phyloP scores from a whole-genome alignment of 2,113 vertebrate genomes.

The Jaculus jaculus region DNA sequence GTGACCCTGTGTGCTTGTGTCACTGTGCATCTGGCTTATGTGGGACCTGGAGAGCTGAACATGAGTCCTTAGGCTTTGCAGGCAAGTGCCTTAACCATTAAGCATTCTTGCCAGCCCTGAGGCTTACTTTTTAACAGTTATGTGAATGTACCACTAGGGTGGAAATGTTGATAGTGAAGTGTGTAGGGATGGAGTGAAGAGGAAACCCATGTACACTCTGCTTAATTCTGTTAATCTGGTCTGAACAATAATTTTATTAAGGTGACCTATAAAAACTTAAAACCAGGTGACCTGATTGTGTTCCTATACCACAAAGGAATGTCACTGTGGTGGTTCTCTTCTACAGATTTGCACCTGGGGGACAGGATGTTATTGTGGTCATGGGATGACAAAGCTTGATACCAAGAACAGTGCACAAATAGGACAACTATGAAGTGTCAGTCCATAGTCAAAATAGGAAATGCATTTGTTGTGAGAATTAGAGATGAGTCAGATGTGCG shows the following conservation, averaged over 20 bases:
- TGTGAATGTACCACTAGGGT: background rate
- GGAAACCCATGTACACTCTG: background rate
- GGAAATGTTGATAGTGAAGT: background rate
- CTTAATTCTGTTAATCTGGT: background rate
- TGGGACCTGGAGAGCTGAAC: too few relatives aligned
- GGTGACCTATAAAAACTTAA: background rate
- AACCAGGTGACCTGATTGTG: too few relatives aligned
- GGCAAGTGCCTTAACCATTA: too few relatives aligned
- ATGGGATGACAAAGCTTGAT: too few relatives aligned
- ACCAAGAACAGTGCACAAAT: background rate
- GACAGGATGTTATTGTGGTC: background rate
- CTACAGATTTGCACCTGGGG: too few relatives aligned
- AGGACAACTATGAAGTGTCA: background rate
- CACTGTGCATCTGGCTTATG: too few relatives aligned
- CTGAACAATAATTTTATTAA: background rate
- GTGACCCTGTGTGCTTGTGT: too few relatives aligned
- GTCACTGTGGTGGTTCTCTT: background rate
- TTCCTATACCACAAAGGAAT: background rate
- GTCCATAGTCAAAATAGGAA: background rate
- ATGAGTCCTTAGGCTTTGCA: too few relatives aligned
- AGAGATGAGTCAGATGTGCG: background rate
- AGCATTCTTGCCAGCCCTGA: background rate
- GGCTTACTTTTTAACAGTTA: background rate
- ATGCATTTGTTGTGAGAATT: background rate
- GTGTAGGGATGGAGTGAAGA: background rate